A percentile compares a stretch with the other conserved stretches of the same genome.
phyloP scores from a whole-genome alignment of 1,140 invertebrate species.

The Sesamia nonagrioides region DNA sequence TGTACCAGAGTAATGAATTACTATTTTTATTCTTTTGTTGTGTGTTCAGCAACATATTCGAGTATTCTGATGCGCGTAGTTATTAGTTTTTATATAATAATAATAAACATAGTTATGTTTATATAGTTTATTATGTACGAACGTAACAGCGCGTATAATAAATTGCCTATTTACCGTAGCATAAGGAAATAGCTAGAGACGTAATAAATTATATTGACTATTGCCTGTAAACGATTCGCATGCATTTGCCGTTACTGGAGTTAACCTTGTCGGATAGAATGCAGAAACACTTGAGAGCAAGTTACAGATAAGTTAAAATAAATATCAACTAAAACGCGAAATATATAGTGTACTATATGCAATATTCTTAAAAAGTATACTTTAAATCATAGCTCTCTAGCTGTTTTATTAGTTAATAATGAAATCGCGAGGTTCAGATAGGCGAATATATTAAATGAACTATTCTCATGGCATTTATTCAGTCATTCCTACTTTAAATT shows the following conservation, averaged over 20 bases:
- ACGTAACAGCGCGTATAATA: conserved; percentile 41
- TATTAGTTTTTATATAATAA: conserved; percentile 59
- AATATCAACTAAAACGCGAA: not conserved
- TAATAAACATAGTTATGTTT: conserved; percentile 60
- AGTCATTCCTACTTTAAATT: conserved; percentile 62
- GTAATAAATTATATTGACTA: conserved; percentile 38
- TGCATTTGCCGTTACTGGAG: conserved; percentile 2
- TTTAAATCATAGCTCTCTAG: conserved; percentile 14
- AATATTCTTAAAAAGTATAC: not conserved
- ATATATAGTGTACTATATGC: not conserved
- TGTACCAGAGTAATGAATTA: not conserved
- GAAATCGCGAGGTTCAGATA: not conserved
- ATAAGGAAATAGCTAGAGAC: conserved; percentile 40
- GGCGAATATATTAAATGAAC: conserved; percentile 13
- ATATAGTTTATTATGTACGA: conserved; percentile 57
- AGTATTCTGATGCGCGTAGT: conserved; percentile 39
- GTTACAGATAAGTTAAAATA: not conserved
- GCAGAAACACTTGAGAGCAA: not conserved
- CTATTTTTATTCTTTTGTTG: not conserved
- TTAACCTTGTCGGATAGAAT: not conserved
- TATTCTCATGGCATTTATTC: conserved; percentile 58
- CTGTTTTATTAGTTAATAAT: not conserved
- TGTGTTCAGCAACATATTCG: conserved; percentile 17
- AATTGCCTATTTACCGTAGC: conserved; percentile 45
- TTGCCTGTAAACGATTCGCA: conserved; percentile 37